These are phyloP conservation scores for Erithacus rubecula DNA, from an alignment of 2,797 vertebrate genomes.

Conservation along the genomic window DNA sequence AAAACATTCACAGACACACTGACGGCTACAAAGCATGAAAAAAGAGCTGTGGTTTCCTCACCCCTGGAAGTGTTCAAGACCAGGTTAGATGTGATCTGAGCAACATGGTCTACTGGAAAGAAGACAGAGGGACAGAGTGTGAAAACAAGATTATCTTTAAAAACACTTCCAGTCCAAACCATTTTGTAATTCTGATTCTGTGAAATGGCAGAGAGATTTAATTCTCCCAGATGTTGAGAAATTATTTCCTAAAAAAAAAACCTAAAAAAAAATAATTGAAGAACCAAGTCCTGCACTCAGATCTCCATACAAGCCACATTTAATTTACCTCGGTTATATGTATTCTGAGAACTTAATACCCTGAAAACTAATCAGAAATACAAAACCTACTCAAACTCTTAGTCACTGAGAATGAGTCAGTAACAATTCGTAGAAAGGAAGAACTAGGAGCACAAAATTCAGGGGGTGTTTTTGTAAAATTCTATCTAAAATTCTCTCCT, in stretches of 20 bases:
- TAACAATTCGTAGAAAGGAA: background rate
- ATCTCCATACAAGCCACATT: background rate
- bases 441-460: background rate
- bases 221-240: background rate
- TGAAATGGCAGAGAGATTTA: background rate
- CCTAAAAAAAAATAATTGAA: background rate
- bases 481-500: background rate
- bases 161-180: background rate
- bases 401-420: background rate
- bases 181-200: background rate
- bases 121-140: background rate
- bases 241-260: background rate
- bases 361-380: background rate
- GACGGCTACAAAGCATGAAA: background rate
- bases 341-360: background rate
- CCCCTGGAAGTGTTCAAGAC: background rate
- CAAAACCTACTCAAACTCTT: background rate
- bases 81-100: background rate
- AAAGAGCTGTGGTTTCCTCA: background rate
- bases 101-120: background rate
- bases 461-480: rapidly evolving
- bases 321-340: background rate
- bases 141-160: background rate
- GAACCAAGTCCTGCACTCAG: background rate
- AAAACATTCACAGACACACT: background rate